A percentile compares a stretch with the other conserved stretches of the same genome.
Evolutionary conservation across 1,140 invertebrate species (phyloP).

Genomic region (Oedothorax gibbosus): DNA sequence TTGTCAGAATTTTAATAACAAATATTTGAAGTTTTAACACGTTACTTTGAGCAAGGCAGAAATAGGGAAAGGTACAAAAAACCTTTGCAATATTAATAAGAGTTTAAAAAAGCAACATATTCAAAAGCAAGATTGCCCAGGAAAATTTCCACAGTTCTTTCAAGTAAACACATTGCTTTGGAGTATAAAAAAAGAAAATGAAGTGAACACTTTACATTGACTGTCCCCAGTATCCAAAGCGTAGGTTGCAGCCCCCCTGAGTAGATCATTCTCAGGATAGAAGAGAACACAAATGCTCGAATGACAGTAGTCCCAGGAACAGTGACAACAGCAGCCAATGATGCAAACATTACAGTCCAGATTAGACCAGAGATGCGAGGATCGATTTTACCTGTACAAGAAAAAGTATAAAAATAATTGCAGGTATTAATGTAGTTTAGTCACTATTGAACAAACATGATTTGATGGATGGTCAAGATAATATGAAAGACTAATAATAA

Average conservation of each 20-base stretch:
- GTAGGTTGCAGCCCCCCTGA: conserved; percentile 92
- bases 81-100: no score
- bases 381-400: conserved; percentile 71
- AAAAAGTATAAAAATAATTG: background rate
- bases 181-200: no score
- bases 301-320: conserved; percentile 83
- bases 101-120: no score
- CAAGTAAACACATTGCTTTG: no score
- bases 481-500: background rate
- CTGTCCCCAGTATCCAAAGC: conserved; percentile 83
- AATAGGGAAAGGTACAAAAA: no score
- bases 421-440: background rate
- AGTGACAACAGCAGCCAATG: conserved; percentile 82
- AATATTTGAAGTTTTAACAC: no score
- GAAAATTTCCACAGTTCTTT: no score
- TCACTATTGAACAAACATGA: background rate
- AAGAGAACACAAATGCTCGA: conserved; percentile 81
- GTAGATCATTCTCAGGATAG: conserved; percentile 88
- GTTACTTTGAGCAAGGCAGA: no score
- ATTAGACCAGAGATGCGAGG: conserved; percentile 85
- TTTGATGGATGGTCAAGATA: background rate
- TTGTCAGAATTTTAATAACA: no score
- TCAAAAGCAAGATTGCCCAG: no score
- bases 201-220: conserved; percentile 76
- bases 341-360: conserved; percentile 85